phyloP scores from a whole-genome alignment of 2,797 vertebrate genomes.

The Cyclopterus lumpus region DNA sequence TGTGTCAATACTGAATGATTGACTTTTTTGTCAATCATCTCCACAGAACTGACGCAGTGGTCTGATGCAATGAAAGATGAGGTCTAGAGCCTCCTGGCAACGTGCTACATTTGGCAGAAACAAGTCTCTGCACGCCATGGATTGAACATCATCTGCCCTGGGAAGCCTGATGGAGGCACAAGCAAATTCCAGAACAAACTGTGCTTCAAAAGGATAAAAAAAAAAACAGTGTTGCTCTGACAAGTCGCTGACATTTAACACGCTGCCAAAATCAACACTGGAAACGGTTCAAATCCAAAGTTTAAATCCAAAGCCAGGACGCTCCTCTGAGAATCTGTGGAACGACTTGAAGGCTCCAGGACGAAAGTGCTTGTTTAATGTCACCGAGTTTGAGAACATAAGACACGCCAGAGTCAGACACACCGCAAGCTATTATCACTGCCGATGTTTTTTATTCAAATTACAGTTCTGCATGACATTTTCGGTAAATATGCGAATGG shows the following conservation, averaged over 20 bases:
- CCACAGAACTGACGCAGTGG: neutral
- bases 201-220: neutral
- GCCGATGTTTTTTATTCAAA: neutral
- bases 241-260: constrained; percentile 1
- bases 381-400: constrained; percentile 3
- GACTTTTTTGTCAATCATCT: no score
- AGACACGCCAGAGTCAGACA: neutral
- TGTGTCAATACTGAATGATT: no score
- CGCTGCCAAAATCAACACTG: neutral
- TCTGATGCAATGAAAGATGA: neutral
- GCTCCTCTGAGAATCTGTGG: neutral
- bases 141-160: neutral
- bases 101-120: neutral
- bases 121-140: neutral
- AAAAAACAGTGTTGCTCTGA: neutral
- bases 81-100: neutral
- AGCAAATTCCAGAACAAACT: constrained; percentile 12
- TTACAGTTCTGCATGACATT: neutral
- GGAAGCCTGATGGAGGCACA: neutral
- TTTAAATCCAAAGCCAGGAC: neutral
- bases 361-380: neutral
- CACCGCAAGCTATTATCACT: neutral
- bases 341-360: neutral
- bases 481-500: neutral
- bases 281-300: neutral